Evolutionary conservation across 2,888 invertebrate species (phyloP).

Genomic region (Dasypolia templi): DNA sequence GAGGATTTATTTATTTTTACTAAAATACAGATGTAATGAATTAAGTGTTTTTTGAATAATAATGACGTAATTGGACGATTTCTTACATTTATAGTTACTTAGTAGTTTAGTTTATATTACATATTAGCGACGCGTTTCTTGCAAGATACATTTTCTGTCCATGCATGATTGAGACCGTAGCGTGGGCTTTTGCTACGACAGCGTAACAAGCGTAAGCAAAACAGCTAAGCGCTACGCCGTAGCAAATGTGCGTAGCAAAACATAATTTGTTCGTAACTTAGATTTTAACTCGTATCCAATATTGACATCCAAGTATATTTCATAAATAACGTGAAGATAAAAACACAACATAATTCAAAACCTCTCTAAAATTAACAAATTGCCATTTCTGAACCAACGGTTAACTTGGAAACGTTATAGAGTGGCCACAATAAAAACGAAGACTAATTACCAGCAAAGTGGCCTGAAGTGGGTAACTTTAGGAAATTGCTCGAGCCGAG

Average conservation of each 20-base stretch:
- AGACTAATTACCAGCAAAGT: constrained; percentile 60
- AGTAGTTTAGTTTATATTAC: too few species aligned
- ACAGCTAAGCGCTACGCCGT: neutral
- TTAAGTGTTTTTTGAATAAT: too few species aligned
- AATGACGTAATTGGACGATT: too few species aligned
- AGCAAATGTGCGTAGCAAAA: neutral
- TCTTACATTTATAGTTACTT: too few species aligned
- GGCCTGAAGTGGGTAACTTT: constrained; percentile 55
- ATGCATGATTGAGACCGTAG: too few species aligned
- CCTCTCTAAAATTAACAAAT: constrained; percentile 20
- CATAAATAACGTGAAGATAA: neutral
- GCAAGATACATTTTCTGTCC: neutral
- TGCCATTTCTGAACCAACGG: constrained; percentile 18
- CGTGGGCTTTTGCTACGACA: neutral
- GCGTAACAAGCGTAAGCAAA: neutral
- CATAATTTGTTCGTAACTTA: neutral
- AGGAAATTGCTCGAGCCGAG: constrained; percentile 54
- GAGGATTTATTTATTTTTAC: neutral
- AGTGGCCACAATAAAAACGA: constrained; percentile 43
- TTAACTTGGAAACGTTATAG: constrained; percentile 44
- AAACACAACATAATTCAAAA: constrained; percentile 4
- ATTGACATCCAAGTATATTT: neutral
- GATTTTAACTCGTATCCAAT: neutral
- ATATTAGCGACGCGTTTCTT: too few species aligned
- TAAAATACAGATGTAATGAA: too few species aligned